Percentiles rank a stretch among this genome's conserved stretches.
Evolutionary conservation across 2,797 vertebrate genomes (phyloP).

Genomic region (Tamandua tetradactyla): DNA sequence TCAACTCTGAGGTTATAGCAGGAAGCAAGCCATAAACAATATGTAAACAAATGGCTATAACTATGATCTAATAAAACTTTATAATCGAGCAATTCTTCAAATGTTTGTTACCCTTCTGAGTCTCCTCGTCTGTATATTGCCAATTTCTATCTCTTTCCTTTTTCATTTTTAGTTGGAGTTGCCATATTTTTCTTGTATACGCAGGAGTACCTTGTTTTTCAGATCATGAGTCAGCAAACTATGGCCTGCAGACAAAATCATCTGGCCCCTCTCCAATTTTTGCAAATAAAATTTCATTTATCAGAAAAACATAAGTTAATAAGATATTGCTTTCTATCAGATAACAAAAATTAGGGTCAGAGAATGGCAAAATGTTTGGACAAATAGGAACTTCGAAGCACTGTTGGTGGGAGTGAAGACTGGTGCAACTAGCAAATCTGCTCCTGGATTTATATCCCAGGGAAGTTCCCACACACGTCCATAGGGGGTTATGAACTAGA

Average conservation of each 20-base stretch:
- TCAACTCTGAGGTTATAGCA: no score
- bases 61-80: no score
- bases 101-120: not conserved
- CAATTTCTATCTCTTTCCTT: not conserved
- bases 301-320: conserved; percentile 32
- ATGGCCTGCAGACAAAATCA: not conserved
- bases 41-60: no score
- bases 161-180: not conserved
- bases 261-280: not conserved
- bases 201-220: not conserved
- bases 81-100: not conserved
- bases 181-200: not conserved
- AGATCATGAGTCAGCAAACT: not conserved
- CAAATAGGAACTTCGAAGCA: not conserved
- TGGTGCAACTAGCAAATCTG: not conserved
- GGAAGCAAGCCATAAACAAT: no score
- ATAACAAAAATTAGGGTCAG: not conserved
- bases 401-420: not conserved
- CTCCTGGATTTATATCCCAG: not conserved
- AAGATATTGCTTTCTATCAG: not conserved
- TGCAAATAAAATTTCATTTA: not conserved
- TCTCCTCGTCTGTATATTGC: not conserved
- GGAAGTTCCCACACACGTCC: not conserved
- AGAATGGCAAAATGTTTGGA: not conserved
- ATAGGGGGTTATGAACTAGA: not conserved